Evolutionary conservation across 1,140 invertebrate genomes (phyloP).

Genomic region (Calliphora vicina): DNA sequence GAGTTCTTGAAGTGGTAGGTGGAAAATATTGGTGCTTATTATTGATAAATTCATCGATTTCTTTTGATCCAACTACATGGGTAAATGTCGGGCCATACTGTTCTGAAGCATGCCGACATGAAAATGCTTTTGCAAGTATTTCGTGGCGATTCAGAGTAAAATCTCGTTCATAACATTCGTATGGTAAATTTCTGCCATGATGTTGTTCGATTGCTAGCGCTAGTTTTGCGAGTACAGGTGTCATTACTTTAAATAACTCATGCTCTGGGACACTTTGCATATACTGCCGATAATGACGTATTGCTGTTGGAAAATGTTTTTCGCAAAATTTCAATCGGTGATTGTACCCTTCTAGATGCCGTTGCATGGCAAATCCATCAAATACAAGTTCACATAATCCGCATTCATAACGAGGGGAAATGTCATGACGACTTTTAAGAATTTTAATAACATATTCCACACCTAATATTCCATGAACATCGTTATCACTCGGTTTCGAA

Average conservation of each 20-base stretch:
- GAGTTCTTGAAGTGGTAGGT: neutral
- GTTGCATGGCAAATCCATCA: constrained; percentile 50
- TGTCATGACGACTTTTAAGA: constrained; percentile 40
- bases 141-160: constrained; percentile 45
- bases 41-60: constrained; percentile 47
- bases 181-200: constrained; percentile 50
- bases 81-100: constrained; percentile 51
- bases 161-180: constrained; percentile 49
- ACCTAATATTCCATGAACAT: constrained; percentile 50
- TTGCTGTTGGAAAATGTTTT: constrained; percentile 56
- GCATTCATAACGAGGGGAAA: constrained; percentile 44
- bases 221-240: constrained; percentile 48
- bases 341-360: constrained; percentile 52
- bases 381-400: constrained; percentile 49
- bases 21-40: constrained; percentile 38
- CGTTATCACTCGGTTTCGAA: constrained; percentile 25
- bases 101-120: constrained; percentile 52
- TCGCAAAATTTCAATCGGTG: constrained; percentile 57
- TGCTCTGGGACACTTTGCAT: constrained; percentile 44
- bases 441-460: constrained; percentile 60
- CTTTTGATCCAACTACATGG: constrained; percentile 50
- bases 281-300: constrained; percentile 50
- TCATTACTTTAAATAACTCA: constrained; percentile 49
- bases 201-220: constrained; percentile 54
- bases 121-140: constrained; percentile 47